Conservation (phyloP, 2,888 invertebrate species). For the Drosophila basisetae region DNA sequence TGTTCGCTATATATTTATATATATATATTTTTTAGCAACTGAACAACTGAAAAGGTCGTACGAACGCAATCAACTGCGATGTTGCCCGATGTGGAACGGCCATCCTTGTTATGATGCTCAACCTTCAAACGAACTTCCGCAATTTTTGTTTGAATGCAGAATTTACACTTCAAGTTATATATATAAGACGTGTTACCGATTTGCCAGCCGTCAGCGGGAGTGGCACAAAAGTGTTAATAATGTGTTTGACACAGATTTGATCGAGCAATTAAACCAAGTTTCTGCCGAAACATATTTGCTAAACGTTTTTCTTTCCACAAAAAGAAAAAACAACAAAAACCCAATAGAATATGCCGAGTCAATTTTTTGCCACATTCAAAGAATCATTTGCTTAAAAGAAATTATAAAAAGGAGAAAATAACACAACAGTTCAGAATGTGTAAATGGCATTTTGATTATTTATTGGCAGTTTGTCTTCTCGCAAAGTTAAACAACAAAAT, state of each 20-base stretch:
- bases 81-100: not conserved
- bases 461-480: constrained; percentile 12
- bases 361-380: not conserved
- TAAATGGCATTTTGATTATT: constrained; percentile 1
- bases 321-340: not conserved
- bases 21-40: constrained; percentile 1
- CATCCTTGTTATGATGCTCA: not conserved
- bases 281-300: not conserved
- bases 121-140: not conserved
- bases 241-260: not conserved
- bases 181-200: not conserved
- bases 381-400: not conserved
- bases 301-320: not conserved
- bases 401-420: not conserved
- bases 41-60: not conserved
- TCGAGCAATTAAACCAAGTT: not conserved
- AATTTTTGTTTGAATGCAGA: not conserved
- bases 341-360: not conserved
- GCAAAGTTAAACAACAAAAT: constrained; percentile 7
- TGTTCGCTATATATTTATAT: not conserved
- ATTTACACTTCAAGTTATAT: not conserved
- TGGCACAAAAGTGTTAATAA: not conserved
- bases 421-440: not conserved
- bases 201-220: not conserved
- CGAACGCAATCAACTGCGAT: not conserved